Conservation (phyloP, 2,888 invertebrate genomes). For the Melieria crassipennis region DNA sequence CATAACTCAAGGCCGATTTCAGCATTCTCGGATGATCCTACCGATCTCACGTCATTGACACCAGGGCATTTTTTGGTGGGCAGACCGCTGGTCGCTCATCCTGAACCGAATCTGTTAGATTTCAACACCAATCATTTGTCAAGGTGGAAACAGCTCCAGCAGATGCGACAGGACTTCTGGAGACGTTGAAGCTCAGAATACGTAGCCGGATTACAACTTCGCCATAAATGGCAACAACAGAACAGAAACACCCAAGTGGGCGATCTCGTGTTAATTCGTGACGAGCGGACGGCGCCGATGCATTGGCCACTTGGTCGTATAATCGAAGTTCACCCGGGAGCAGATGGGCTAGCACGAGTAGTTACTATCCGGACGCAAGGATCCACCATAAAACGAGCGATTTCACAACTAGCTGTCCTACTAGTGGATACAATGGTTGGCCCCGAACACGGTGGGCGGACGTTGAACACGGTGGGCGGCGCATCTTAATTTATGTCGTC, state of each 20-base stretch:
- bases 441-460: no score
- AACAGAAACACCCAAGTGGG: background rate
- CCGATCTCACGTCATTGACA: background rate
- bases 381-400: constrained; percentile 21
- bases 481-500: no score
- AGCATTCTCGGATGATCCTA: background rate
- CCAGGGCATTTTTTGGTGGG: constrained; percentile 13
- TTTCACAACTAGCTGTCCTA: constrained; percentile 29
- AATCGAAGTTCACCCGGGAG: background rate
- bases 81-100: background rate
- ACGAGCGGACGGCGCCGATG: background rate
- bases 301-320: background rate
- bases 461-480: no score
- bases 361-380: no score
- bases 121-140: background rate
- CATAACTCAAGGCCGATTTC: background rate
- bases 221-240: background rate
- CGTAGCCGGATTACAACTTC: constrained; percentile 1
- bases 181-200: constrained; percentile 7
- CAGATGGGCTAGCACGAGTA: no score
- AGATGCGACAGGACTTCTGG: constrained; percentile 23
- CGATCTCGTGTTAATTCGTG: constrained; percentile 4
- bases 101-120: constrained; percentile 1
- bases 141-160: constrained; percentile 15
- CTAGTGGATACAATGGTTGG: constrained; percentile 11